Evolutionary conservation across 2,113 vertebrate species (phyloP), one percentile per base, ranked within the genome.

Genomic region (Passer montanus): DNA sequence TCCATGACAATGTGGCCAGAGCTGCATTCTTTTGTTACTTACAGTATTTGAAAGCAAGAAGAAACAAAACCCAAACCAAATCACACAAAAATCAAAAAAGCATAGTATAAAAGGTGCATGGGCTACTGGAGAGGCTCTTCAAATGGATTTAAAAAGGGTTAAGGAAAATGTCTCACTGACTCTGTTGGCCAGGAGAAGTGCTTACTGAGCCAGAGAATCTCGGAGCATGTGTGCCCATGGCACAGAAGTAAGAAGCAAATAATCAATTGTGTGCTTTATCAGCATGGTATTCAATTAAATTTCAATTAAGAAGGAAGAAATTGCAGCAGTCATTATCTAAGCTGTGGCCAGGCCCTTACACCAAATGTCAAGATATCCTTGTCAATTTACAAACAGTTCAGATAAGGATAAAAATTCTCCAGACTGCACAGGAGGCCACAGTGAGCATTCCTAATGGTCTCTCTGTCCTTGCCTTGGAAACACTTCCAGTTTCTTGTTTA

Each of bases 271-370:
- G 35, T 85, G 52, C 30, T 88, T 82, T 89, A 95, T 93, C 93
- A 94, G 66, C 72, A 74, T 14, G 26, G 49, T 31, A 79, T 90
- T 94, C 94, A 94, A 95, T 97, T 96, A 95, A 94, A 95, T 83
- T 96, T 92, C 95, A 95, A 87, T 97, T 95, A 91, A 66, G 89
- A 84, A 84, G 47, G 68, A 84, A 94, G 96, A 94, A 88, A 95
- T 94, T 84, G 89, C 82, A 76, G n/a, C 58, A 84, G 37, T 59
- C 77, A 90, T 92, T 94, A 92, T 83, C 77, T 81, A 91, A 74
- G 64, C 49, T 80, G 27, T 27, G 84, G 66, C 92, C 81, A 86
- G 89, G 24, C 50, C 90, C 70, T 93, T 62, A 93, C 63, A 92
- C 2, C 5, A 93, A 95, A 93, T 46, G 49, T 95, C 88, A 95